Conservation (phyloP, 2,888 invertebrate species). For the Lasius fuliginosus region DNA sequence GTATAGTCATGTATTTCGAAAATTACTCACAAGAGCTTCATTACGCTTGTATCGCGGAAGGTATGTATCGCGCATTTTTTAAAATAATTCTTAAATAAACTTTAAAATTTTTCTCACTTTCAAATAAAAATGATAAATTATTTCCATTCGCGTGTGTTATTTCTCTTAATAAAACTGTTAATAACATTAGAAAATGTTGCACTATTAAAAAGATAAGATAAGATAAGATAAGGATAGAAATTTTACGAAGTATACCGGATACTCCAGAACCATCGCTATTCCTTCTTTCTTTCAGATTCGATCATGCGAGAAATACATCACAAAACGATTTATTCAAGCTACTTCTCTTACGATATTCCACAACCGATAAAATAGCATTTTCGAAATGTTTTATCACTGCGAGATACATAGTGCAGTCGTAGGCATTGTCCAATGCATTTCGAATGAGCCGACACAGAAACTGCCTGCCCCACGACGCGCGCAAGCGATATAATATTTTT, state of each 20-base stretch:
- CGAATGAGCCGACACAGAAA: slow-evolving; percentile 32
- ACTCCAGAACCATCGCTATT: not conserved
- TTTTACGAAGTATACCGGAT: slow-evolving; percentile 8
- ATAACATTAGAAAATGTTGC: not conserved
- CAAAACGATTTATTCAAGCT: slow-evolving; percentile 23
- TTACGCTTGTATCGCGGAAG: not conserved
- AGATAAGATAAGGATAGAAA: not conserved
- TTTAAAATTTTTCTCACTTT: not conserved
- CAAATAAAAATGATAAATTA: not conserved
- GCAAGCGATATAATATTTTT: slow-evolving; percentile 46
- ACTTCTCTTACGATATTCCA: slow-evolving; percentile 19
- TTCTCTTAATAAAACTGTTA: not conserved
- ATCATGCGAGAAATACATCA: slow-evolving; percentile 22
- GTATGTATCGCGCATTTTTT: not conserved
- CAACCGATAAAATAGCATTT: slow-evolving; percentile 33
- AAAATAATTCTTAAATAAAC: not conserved
- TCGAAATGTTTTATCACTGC: slow-evolving; percentile 34
- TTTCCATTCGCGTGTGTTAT: not conserved
- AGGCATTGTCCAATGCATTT: slow-evolving; percentile 53
- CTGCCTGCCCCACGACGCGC: slow-evolving; percentile 6
- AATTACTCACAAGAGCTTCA: not conserved
- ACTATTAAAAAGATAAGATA: too few relatives aligned
- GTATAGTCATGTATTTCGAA: not conserved
- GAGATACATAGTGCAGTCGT: not conserved
- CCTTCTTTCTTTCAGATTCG: not conserved